Conservation (phyloP, 2,888 invertebrate genomes). For the Meteorus colon region DNA sequence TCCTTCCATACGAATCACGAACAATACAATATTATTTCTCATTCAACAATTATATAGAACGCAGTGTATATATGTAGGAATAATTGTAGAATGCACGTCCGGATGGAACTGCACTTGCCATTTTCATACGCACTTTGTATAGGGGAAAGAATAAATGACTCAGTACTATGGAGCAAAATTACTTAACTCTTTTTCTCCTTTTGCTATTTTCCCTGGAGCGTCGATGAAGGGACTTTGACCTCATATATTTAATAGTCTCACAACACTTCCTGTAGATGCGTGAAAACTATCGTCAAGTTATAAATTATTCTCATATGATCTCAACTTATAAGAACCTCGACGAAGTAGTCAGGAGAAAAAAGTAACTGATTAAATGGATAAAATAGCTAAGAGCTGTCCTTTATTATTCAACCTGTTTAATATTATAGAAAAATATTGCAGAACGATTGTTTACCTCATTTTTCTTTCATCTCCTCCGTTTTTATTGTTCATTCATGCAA, state of each 20-base stretch:
- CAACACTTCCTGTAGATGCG: background rate
- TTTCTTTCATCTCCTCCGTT: too few species aligned
- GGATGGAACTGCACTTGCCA: background rate
- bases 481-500: too few species aligned
- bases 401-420: too few species aligned
- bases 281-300: too few species aligned
- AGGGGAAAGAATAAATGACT: background rate
- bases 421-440: too few species aligned
- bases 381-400: too few species aligned
- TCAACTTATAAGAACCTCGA: too few species aligned
- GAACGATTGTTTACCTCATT: too few species aligned
- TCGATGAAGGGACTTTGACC: background rate
- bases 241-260: background rate
- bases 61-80: background rate
- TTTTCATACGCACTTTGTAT: slow-evolving; percentile 1
- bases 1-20: background rate
- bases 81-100: background rate
- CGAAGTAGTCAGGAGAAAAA: too few species aligned
- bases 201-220: background rate
- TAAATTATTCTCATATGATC: too few species aligned
- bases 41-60: background rate
- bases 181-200: background rate
- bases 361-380: too few species aligned
- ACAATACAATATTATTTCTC: background rate
- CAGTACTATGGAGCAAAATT: background rate